These are phyloP conservation scores for Argopecten irradians DNA, from an alignment of 1,140 invertebrate species.

Conservation along the genomic window DNA sequence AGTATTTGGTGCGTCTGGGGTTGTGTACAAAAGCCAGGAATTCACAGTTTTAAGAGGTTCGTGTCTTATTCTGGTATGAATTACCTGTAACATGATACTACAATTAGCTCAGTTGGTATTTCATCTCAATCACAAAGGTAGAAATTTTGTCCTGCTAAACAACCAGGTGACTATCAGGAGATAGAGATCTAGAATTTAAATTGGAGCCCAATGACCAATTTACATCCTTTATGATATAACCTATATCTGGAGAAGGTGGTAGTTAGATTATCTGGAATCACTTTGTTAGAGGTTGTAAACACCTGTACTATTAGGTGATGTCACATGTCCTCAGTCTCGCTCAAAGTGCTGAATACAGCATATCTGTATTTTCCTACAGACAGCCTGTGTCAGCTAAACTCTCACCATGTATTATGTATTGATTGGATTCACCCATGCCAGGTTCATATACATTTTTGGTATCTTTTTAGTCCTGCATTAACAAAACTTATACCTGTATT, in stretches of 20 bases:
- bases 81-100: conserved; percentile 10
- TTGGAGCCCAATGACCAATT: conserved; percentile 4
- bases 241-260: neutral
- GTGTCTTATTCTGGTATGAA: neutral
- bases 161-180: neutral
- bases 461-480: neutral
- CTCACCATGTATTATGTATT: neutral
- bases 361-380: neutral
- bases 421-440: neutral
- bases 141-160: neutral
- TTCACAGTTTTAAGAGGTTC: neutral
- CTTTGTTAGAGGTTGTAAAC: neutral
- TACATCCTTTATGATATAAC: neutral
- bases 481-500: no score
- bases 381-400: neutral
- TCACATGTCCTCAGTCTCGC: neutral
- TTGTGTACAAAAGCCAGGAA: neutral
- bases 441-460: neutral
- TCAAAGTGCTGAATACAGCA: neutral
- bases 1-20: neutral
- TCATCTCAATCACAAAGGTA: neutral
- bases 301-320: neutral
- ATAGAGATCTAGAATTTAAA: neutral
- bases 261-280: neutral
- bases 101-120: neutral